These are phyloP conservation scores for Patella caerulea DNA, from an alignment of 2,888 invertebrate species.

Conservation along the genomic window DNA sequence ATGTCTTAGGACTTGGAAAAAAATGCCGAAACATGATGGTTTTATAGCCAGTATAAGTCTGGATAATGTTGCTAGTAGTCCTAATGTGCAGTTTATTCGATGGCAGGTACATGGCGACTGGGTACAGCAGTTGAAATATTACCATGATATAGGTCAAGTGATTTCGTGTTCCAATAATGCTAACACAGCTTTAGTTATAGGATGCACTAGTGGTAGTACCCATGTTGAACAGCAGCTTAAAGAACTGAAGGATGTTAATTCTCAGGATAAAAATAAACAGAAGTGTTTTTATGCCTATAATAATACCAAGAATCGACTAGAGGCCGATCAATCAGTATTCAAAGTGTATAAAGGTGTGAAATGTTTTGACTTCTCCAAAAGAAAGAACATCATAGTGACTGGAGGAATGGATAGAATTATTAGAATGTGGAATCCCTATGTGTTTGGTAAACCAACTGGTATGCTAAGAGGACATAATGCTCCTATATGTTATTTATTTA, in stretches of 20 bases:
- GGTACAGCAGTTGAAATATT: slow-evolving; percentile 71
- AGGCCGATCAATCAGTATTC: slow-evolving; percentile 69
- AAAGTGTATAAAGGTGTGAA: slow-evolving; percentile 72
- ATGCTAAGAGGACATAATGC: slow-evolving; percentile 70
- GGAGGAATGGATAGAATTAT: slow-evolving; percentile 72
- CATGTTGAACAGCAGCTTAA: slow-evolving; percentile 68
- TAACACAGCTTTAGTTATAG: slow-evolving; percentile 70
- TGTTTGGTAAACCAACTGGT: slow-evolving; percentile 70
- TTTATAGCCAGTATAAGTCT: slow-evolving; percentile 69
- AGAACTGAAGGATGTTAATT: slow-evolving; percentile 59
- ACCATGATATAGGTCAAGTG: slow-evolving; percentile 69
- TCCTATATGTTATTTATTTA: slow-evolving; percentile 69
- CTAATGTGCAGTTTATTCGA: slow-evolving; percentile 66
- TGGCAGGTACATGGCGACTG: slow-evolving; percentile 72
- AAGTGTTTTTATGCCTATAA: slow-evolving; percentile 52
- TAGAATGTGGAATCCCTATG: slow-evolving; percentile 72
- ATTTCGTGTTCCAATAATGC: slow-evolving; percentile 72
- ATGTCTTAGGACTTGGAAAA: slow-evolving; percentile 71
- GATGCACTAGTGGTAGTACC: slow-evolving; percentile 69
- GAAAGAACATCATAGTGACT: slow-evolving; percentile 70
- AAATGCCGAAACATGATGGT: slow-evolving; percentile 67
- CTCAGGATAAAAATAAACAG: slow-evolving; percentile 41
- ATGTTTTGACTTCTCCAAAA: slow-evolving; percentile 70
- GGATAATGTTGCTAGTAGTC: slow-evolving; percentile 60
- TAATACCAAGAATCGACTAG: slow-evolving; percentile 57